Evolutionary conservation across 1,140 invertebrate genomes (phyloP).

Genomic region (Lepidurus couesii): DNA sequence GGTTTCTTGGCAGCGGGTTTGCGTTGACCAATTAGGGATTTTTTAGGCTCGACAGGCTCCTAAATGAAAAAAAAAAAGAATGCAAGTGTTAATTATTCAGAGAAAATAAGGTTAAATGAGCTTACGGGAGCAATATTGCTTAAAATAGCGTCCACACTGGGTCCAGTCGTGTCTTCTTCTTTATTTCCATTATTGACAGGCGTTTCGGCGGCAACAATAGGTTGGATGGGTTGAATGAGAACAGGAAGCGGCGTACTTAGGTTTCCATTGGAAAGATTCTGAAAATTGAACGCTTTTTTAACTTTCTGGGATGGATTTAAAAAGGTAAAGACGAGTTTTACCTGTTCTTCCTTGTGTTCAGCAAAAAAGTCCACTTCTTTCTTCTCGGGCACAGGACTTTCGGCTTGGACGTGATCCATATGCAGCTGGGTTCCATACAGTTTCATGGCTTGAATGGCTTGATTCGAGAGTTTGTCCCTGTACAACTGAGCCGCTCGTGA

Average conservation of each 20-base stretch:
- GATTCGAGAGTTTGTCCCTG: conserved; percentile 70
- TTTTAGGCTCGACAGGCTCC: conserved; percentile 50
- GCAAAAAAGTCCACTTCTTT: conserved; percentile 78
- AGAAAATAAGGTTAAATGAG: neutral
- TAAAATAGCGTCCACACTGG: conserved; percentile 49
- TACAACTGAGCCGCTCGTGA: conserved; percentile 91
- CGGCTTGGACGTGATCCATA: conserved; percentile 43
- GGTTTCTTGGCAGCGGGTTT: conserved; percentile 51
- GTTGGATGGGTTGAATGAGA: conserved; percentile 12
- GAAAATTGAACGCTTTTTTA: neutral
- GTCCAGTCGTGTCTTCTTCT: conserved; percentile 43
- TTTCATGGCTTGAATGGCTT: conserved; percentile 80
- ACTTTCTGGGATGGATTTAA: neutral
- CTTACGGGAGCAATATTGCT: conserved; percentile 34
- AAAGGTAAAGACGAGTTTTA: neutral
- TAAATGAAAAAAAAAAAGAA: neutral
- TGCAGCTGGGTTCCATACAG: conserved; percentile 76
- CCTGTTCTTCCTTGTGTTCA: conserved; percentile 43
- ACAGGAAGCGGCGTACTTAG: neutral
- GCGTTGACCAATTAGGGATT: conserved; percentile 63
- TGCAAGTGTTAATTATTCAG: neutral
- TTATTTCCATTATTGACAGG: conserved; percentile 33
- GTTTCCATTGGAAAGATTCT: neutral
- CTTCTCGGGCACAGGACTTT: conserved; percentile 42
- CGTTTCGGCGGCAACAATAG: neutral